phyloP scores from a whole-genome alignment of 2,113 vertebrate species.

The Toxotes chatareus region DNA sequence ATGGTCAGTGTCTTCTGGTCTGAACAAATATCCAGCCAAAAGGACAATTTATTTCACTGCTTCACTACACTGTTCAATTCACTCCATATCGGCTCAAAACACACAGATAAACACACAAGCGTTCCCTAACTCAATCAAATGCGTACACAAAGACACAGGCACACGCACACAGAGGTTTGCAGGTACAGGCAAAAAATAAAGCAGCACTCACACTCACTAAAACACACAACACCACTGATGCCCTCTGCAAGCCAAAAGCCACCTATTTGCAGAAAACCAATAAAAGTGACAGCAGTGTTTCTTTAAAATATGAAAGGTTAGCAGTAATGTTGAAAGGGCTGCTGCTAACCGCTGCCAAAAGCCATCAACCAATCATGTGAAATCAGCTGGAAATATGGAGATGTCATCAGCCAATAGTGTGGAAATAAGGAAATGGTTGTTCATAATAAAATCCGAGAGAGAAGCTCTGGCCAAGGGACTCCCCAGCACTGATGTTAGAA shows the following conservation, averaged over 20 bases:
- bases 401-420: constrained; percentile 44
- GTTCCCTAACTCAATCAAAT: constrained; percentile 4
- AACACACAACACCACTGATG: constrained; percentile 9
- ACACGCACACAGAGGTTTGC: background rate
- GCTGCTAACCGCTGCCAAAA: constrained; percentile 33
- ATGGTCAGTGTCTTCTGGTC: constrained; percentile 24
- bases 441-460: constrained; percentile 1
- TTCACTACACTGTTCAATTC: constrained; percentile 32
- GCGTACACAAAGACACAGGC: background rate
- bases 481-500: background rate
- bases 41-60: constrained; percentile 43
- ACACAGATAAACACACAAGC: constrained; percentile 31
- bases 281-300: constrained; percentile 44
- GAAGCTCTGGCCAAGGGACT: background rate
- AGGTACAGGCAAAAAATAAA: background rate
- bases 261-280: constrained; percentile 38
- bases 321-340: constrained; percentile 20
- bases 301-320: constrained; percentile 56
- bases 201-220: background rate
- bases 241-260: constrained; percentile 37
- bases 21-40: constrained; percentile 39
- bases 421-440: constrained; percentile 15
- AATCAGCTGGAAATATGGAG: constrained; percentile 61
- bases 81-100: constrained; percentile 13
- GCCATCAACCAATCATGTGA: constrained; percentile 45